Conservation (phyloP, 2,888 invertebrate species). For the Tetragnatha montana region DNA sequence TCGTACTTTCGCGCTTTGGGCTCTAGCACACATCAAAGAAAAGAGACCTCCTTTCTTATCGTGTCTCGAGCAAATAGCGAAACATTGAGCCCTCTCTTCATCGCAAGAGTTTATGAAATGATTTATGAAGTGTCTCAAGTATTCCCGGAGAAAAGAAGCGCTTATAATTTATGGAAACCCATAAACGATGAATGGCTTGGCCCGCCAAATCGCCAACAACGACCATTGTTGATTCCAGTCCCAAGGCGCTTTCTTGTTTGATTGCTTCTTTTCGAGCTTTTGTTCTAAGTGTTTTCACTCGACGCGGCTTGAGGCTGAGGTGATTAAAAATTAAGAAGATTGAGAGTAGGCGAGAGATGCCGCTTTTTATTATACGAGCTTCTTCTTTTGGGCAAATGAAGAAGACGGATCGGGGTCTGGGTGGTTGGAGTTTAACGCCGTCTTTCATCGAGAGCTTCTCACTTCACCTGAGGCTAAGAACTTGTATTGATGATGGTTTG, state of each 20-base stretch:
- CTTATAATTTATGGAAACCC: constrained; percentile 67
- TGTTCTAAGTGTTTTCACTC: constrained; percentile 8
- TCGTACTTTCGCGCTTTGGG: background rate
- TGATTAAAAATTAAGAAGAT: constrained; percentile 8
- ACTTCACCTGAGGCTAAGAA: no score
- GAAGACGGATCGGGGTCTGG: background rate
- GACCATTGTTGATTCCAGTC: constrained; percentile 55
- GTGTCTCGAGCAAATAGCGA: constrained; percentile 42
- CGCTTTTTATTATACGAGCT: background rate
- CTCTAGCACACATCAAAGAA: constrained; percentile 12
- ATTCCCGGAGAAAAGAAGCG: constrained; percentile 56
- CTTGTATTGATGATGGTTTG: no score
- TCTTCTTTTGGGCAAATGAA: background rate
- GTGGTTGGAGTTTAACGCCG: background rate
- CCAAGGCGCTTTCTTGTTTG: constrained; percentile 42
- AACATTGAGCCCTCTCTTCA: constrained; percentile 36
- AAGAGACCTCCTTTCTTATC: constrained; percentile 27
- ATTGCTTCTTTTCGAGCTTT: constrained; percentile 25
- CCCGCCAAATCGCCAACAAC: constrained; percentile 58
- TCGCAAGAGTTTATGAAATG: constrained; percentile 60
- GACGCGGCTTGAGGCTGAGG: background rate
- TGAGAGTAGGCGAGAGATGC: background rate
- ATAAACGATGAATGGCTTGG: constrained; percentile 62
- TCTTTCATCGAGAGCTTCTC: no score
- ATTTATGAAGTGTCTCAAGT: constrained; percentile 62